A percentile compares a stretch with the other conserved stretches of the same genome.
Evolutionary conservation across 2,888 invertebrate genomes (phyloP).

Genomic region (Acleris cristana): DNA sequence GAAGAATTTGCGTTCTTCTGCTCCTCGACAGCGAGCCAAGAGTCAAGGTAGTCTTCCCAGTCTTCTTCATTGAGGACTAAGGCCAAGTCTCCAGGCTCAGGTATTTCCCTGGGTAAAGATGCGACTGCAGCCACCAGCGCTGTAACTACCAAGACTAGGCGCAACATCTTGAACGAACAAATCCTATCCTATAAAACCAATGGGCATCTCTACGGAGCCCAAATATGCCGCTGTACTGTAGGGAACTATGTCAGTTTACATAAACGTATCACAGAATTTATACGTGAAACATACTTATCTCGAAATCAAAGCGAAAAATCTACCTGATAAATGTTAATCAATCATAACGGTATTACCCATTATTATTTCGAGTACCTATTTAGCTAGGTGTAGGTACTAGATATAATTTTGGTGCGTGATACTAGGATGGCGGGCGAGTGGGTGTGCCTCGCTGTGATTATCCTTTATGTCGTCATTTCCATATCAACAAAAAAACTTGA

Average conservation of each 20-base stretch:
- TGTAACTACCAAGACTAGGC: slow-evolving; percentile 46
- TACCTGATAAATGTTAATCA: no score
- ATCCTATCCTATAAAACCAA: background rate
- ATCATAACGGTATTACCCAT: no score
- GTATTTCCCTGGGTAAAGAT: slow-evolving; percentile 50
- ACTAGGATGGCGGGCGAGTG: background rate
- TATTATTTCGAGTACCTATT: no score
- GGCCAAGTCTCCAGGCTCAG: slow-evolving; percentile 66
- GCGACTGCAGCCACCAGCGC: slow-evolving; percentile 48
- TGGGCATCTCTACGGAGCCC: slow-evolving; percentile 5
- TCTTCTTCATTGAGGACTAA: slow-evolving; percentile 69
- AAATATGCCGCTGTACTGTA: background rate
- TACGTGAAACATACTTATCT: no score
- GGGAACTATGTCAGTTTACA: background rate
- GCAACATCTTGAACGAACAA: slow-evolving; percentile 36
- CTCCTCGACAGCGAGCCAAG: slow-evolving; percentile 67
- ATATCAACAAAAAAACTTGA: background rate
- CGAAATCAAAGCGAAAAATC: no score
- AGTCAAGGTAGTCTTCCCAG: slow-evolving; percentile 75
- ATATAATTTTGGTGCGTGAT: background rate
- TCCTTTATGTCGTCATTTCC: background rate
- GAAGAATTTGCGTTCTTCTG: slow-evolving; percentile 50
- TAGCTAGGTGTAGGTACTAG: background rate
- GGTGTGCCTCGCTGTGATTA: slow-evolving; percentile 4
- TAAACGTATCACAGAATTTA: no score